Evolutionary conservation across 1,140 invertebrate genomes (phyloP).

Genomic region (Tetranychus cinnabarinus): DNA sequence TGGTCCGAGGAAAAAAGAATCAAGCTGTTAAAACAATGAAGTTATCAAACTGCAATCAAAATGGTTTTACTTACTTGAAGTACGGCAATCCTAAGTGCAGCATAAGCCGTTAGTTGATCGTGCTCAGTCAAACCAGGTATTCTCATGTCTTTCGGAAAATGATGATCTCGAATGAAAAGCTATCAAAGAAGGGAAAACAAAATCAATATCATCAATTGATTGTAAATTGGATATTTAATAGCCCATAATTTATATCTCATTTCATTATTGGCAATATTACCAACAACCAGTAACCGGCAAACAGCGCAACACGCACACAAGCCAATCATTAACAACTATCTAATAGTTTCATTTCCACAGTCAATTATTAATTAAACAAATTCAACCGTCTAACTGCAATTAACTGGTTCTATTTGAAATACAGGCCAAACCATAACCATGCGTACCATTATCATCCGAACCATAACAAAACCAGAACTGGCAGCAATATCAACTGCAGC

Average conservation of each 20-base stretch:
- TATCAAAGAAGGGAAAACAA: constrained; percentile 7
- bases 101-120: constrained; percentile 13
- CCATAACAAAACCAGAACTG: constrained; percentile 16
- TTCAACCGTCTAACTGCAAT: too few species aligned
- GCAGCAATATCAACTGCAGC: constrained; percentile 17
- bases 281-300: too few species aligned
- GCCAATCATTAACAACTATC: too few species aligned
- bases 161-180: constrained; percentile 12
- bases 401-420: too few species aligned
- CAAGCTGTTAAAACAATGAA: too few species aligned
- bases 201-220: constrained; percentile 3
- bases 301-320: too few species aligned
- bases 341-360: too few species aligned
- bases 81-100: constrained; percentile 12
- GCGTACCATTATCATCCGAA: constrained; percentile 16
- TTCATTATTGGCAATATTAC: too few species aligned
- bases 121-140: constrained; percentile 6
- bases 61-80: constrained; percentile 10
- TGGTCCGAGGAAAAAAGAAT: too few species aligned
- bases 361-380: too few species aligned
- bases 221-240: background rate
- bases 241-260: too few species aligned
- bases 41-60: background rate
- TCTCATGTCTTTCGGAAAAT: constrained; percentile 12
- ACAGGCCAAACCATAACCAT: too few species aligned